Conservation (phyloP, 2,797 vertebrate species). For the Darevskia mixta region DNA sequence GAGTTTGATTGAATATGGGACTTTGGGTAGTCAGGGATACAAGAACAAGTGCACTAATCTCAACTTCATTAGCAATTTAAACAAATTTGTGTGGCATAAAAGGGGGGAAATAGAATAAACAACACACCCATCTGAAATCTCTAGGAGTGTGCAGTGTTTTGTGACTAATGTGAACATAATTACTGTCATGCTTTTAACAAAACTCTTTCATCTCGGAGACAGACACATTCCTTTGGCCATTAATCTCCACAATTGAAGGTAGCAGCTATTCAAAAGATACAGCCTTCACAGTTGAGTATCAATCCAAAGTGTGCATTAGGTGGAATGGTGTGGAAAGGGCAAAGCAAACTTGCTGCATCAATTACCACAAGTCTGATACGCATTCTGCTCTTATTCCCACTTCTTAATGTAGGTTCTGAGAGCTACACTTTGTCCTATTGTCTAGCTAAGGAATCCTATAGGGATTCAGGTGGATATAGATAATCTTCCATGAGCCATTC, state of each 20-base stretch:
- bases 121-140: slow-evolving; percentile 54
- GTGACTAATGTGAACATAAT: slow-evolving; percentile 66
- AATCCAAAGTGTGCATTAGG: background rate
- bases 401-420: background rate
- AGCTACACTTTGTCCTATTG: rapidly evolving
- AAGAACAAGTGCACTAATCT: slow-evolving; percentile 15
- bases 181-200: slow-evolving; percentile 64
- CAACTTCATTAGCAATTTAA: background rate
- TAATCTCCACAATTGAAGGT: slow-evolving; percentile 43
- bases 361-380: background rate
- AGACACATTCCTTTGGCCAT: slow-evolving; percentile 54
- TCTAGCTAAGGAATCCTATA: slow-evolving; percentile 1
- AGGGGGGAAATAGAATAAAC: slow-evolving; percentile 56
- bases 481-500: background rate
- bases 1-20: rapidly evolving
- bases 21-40: background rate
- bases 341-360: slow-evolving; percentile 19
- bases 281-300: rapidly evolving
- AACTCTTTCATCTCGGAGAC: slow-evolving; percentile 61
- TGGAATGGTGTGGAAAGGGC: background rate
- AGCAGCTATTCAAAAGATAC: background rate
- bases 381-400: slow-evolving; percentile 7
- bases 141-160: slow-evolving; percentile 55
- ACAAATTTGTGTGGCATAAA: slow-evolving; percentile 25
- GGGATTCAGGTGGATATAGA: background rate